phyloP scores from a whole-genome alignment of 2,113 vertebrate species.

The Cryptoleucopteryx plumbea region DNA sequence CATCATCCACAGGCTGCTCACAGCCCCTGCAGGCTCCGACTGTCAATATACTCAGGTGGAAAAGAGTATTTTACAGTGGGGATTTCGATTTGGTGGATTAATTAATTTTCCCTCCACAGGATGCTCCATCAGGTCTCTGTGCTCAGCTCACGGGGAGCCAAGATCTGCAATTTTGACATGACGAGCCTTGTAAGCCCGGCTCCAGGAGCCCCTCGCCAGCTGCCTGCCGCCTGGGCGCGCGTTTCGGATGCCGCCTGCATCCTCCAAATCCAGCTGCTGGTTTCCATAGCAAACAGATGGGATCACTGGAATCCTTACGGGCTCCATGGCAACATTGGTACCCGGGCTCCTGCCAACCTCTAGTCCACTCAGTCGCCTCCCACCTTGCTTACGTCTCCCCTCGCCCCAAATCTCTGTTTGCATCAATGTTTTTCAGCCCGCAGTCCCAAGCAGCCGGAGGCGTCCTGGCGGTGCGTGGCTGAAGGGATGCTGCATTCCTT shows the following conservation, averaged over 20 bases:
- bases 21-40: not conserved
- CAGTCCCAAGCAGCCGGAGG: fast-evolving
- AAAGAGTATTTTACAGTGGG: not conserved
- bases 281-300: not conserved
- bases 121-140: not conserved
- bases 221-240: fast-evolving
- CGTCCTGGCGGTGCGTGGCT: fast-evolving
- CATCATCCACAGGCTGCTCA: not conserved
- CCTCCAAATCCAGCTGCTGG: not conserved
- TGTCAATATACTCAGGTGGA: not conserved
- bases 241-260: fast-evolving
- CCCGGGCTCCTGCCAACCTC: not conserved
- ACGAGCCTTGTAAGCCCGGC: fast-evolving
- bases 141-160: not conserved
- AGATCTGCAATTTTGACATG: not conserved
- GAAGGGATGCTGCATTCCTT: not conserved
- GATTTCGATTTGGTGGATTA: not conserved
- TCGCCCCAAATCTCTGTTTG: not conserved
- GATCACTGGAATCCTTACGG: not conserved
- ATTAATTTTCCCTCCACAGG: not conserved
- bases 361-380: not conserved
- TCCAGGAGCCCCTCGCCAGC: not conserved
- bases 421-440: not conserved
- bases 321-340: not conserved
- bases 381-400: not conserved